A percentile compares a stretch with the other conserved stretches of the same genome.
Conservation (phyloP, 1,140 invertebrate genomes). For the Aleiodes sp. region DNA sequence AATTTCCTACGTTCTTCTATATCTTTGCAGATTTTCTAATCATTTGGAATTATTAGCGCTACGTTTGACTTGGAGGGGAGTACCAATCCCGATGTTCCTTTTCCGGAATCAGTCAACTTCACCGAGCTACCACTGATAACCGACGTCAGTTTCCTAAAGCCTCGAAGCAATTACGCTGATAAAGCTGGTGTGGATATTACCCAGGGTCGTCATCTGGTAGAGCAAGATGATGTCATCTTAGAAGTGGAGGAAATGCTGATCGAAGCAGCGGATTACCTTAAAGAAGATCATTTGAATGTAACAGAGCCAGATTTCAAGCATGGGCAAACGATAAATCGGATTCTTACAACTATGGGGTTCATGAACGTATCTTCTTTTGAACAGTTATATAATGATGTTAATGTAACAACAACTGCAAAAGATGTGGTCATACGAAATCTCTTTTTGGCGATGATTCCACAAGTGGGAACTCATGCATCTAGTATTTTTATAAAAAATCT, state of each 20-base stretch:
- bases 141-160: constrained; percentile 48
- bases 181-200: constrained; percentile 51
- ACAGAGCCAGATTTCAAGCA: constrained; percentile 52
- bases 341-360: constrained; percentile 48
- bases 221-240: constrained; percentile 44
- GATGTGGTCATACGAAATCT: constrained; percentile 45
- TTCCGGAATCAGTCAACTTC: constrained; percentile 35
- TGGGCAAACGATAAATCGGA: constrained; percentile 53
- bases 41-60: constrained; percentile 54
- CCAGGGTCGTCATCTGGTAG: constrained; percentile 50
- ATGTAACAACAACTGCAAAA: too few species aligned
- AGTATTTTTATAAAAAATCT: constrained; percentile 55
- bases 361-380: constrained; percentile 52
- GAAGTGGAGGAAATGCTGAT: constrained; percentile 53
- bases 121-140: constrained; percentile 35
- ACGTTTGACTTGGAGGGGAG: constrained; percentile 50
- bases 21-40: constrained; percentile 28
- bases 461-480: constrained; percentile 57
- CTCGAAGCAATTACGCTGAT: constrained; percentile 32
- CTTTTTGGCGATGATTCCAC: constrained; percentile 58
- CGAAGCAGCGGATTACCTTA: constrained; percentile 53
- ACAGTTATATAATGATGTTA: constrained; percentile 45
- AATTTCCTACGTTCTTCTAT: neutral
- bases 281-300: constrained; percentile 55
- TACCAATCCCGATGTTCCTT: constrained; percentile 32